Conservation (phyloP, 2,113 vertebrate species). For the Mesoclemmys tuberculata region DNA sequence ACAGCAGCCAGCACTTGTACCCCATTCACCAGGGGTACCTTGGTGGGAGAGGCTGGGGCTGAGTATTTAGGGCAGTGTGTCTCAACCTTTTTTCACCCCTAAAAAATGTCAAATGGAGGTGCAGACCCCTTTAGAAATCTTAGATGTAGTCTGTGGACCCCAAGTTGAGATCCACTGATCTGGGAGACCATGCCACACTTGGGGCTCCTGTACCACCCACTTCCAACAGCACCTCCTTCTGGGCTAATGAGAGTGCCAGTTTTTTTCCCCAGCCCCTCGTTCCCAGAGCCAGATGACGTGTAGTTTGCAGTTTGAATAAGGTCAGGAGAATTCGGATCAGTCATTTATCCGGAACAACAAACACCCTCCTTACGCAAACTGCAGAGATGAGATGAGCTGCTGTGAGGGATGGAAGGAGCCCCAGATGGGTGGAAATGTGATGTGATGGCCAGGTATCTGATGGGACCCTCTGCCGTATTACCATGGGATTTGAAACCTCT, state of each 20-base stretch:
- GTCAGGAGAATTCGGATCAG: not conserved
- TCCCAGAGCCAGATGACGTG: conserved; percentile 28
- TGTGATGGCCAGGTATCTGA: not conserved
- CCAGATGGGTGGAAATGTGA: not conserved
- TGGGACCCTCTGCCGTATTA: not conserved
- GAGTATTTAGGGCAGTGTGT: not conserved
- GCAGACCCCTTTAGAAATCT: not conserved
- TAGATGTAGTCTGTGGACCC: not conserved
- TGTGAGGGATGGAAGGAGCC: not conserved
- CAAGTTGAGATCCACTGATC: not conserved
- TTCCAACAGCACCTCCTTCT: not conserved
- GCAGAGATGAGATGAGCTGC: not conserved
- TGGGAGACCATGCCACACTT: not conserved
- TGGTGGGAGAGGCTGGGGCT: not conserved
- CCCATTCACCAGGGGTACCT: not conserved
- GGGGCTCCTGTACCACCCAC: not conserved
- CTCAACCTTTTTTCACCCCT: not conserved
- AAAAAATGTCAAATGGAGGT: not conserved
- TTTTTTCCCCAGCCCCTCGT: not conserved
- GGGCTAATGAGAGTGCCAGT: conserved; percentile 37
- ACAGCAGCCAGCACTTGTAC: not conserved
- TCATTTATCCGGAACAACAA: not conserved
- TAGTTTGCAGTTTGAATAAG: not conserved
- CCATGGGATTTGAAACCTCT: not conserved
- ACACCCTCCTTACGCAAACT: not conserved